Evolutionary conservation across 2,113 vertebrate genomes (phyloP).

Genomic region (Corythaeola cristata): DNA sequence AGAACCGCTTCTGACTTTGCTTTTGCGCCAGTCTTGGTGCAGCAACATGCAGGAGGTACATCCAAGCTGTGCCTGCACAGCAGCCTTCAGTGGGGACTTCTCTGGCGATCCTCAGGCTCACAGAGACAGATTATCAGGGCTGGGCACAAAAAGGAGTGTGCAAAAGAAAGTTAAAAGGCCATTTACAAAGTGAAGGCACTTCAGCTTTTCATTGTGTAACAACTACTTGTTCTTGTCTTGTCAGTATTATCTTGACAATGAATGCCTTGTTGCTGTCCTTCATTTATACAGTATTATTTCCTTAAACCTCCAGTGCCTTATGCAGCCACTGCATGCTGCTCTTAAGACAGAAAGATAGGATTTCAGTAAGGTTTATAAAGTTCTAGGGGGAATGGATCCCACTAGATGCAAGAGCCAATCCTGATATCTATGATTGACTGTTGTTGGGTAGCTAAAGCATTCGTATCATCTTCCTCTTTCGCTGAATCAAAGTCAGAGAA

Average conservation of each 20-base stretch:
- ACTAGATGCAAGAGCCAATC: background rate
- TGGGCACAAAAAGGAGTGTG: background rate
- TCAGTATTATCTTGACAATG: background rate
- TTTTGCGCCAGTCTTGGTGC: background rate
- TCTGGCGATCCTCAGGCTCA: background rate
- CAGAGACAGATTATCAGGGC: background rate
- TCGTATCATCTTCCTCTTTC: background rate
- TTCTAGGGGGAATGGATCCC: background rate
- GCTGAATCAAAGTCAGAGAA: background rate
- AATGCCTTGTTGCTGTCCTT: background rate
- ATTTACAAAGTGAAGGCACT: background rate
- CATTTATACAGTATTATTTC: background rate
- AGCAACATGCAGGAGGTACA: rapidly evolving
- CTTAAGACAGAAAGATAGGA: background rate
- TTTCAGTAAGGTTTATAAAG: background rate
- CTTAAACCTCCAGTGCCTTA: background rate
- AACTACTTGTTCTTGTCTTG: background rate
- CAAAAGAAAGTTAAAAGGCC: background rate
- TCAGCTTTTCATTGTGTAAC: background rate
- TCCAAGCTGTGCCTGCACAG: background rate
- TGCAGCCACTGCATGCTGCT: background rate
- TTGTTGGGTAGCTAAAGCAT: background rate
- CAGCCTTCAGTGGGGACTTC: background rate
- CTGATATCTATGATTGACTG: background rate
- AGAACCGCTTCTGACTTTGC: background rate